Evolutionary conservation across 1,140 invertebrate species (phyloP).

Genomic region (Sarcophaga bullata): DNA sequence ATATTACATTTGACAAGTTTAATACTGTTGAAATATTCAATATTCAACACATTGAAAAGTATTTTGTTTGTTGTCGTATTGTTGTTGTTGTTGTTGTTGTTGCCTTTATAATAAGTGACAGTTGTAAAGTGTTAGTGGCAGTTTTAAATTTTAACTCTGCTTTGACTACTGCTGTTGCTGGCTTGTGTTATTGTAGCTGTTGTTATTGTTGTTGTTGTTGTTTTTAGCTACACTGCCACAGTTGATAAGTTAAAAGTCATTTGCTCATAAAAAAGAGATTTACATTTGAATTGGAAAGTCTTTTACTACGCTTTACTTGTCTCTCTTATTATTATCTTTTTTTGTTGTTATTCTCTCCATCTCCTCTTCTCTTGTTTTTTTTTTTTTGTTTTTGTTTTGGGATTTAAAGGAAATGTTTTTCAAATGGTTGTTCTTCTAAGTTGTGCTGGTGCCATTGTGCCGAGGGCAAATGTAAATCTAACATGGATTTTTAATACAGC

Average conservation of each 20-base stretch:
- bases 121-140: slow-evolving; percentile 13
- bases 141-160: background rate
- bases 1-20: background rate
- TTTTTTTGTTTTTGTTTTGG: no score
- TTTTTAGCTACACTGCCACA: background rate
- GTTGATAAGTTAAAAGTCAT: slow-evolving; percentile 15
- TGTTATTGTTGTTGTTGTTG: background rate
- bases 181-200: background rate
- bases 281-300: slow-evolving; percentile 14
- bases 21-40: background rate
- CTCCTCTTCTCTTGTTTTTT: no score
- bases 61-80: background rate
- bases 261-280: slow-evolving; percentile 15
- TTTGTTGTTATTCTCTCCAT: background rate
- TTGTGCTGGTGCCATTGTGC: no score
- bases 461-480: no score
- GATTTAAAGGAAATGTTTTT: no score
- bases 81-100: background rate
- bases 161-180: no score
- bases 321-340: background rate
- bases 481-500: no score
- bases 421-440: no score
- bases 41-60: background rate
- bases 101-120: background rate
- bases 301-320: background rate